Base-by-base conservation (phyloP, 2,888 invertebrate species). In the Volucella bombylans region DNA sequence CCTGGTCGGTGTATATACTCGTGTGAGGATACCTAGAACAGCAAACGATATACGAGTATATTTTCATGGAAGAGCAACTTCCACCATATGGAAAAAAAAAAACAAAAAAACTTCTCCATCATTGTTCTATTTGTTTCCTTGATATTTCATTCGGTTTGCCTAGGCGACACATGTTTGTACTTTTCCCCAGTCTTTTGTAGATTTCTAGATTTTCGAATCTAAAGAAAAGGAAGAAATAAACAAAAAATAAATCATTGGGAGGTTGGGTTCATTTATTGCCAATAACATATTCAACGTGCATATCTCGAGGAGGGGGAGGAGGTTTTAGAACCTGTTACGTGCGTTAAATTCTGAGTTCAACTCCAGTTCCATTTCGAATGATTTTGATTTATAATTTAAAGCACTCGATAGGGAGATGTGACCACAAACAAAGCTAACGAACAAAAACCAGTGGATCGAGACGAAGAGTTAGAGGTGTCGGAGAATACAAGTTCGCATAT, bases 81-180 rank as follows among this genome's bases (percentile, higher is more conserved):
- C 54, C 45, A 71, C 39, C 50, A 15, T 38, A 71, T 61, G 31
- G 41, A 77, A 67, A 55, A 69, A 57, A 23, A 76, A 62, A 57
- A 77, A 67, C 49, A 69, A 57, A 23, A 76, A 62, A 57, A 77
- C 41, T 77, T 47, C 71, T 67, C 15, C 71, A 71, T 77, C 71
- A 67, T 77, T 72, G 82, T 67, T 49, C 76, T 77, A 68, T 77
- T 72, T 77, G 72, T 77, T 77, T 72, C 62, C 71, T 65, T 61
- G 71, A 55, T 72, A 67, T 72, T 77, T 67, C 67, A 72, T 77
- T 77, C 49, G 59, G 62, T 62, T 67, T 50, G 67, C 67, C 23
- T 39, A 49, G 77, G 67, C 39, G 61, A 82, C 82, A 77, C 45
- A 77, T 77, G 82, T 77, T 71, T 71, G 65, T 52, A 59, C 71